Base-by-base conservation (phyloP, 2,888 invertebrate genomes). In the Drosophila mettleri region DNA sequence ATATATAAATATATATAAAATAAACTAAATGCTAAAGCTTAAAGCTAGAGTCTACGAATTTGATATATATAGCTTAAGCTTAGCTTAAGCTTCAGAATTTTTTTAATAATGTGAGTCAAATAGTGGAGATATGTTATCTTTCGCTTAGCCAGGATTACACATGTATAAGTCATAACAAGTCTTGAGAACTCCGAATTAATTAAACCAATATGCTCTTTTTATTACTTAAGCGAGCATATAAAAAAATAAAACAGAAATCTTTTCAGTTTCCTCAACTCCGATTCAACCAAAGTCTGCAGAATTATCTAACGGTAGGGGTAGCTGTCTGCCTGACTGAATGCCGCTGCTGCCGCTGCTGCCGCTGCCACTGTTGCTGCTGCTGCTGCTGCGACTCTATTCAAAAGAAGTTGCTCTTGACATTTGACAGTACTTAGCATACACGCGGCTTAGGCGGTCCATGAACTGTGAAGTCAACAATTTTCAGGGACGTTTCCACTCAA, bases 321-420 rank as follows among this genome's bases (percentile, higher is more conserved):
- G 55, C 5, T 49, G 48, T 58, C 49, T 52, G 67, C 34, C 34
- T 54, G 43, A 57, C 57, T 64, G 64, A n/a, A n/a, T n/a, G 2
- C 20, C 10, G 9, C 9, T 22, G 2, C 20, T 39, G 1, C 14
- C 14, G 1, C 22, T 22, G 9, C 24, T 24, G 8, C 31, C n/a
- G 64, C 43, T 5, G 22, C n/a, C 9, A n/a, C 24, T n/a, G 2
- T 12, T 18, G 9, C 9, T 22, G 2, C 20, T 39, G 1, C 14
- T 20, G 1, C 22, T 22, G 9, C 24, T 24, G 8, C 31, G 3
- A 9, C 34, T 53, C 18, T 49, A 58, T 54, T 62, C 39, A 75
- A 53, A 57, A 49, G 59, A 31, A 22, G 41, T 36, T 53, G 43
- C 60, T 61, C 73, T 75, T 75, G 74, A 64, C 78, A 77, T 54